Evolutionary conservation across 35 echinoderm and acorn worm genomes (phyloP).

Genomic region (Heliocidaris erythrogramma): DNA sequence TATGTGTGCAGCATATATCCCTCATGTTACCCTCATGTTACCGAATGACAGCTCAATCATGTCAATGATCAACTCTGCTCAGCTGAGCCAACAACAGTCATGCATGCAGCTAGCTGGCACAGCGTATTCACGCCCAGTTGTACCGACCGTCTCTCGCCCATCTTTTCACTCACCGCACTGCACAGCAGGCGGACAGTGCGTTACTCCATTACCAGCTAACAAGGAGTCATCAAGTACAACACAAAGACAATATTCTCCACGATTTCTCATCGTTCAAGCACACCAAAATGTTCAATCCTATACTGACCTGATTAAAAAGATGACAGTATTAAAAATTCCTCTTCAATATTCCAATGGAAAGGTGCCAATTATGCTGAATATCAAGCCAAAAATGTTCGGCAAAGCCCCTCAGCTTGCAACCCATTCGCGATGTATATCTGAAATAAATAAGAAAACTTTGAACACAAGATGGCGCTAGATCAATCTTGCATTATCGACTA

Average conservation of each 20-base stretch:
- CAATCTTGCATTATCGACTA: background rate
- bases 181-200: background rate
- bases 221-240: background rate
- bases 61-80: no score
- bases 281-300: background rate
- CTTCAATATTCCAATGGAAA: slow-evolving; percentile 11
- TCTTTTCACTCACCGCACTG: background rate
- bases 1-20: no score
- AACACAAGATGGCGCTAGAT: slow-evolving; percentile 6
- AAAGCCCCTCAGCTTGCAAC: background rate
- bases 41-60: no score
- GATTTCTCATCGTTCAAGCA: background rate
- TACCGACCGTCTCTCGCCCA: background rate
- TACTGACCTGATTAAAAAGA: background rate
- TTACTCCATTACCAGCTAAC: background rate
- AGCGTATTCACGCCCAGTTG: background rate
- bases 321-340: background rate
- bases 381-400: background rate
- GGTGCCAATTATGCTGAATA: background rate
- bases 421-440: background rate
- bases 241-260: background rate
- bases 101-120: no score
- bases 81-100: no score
- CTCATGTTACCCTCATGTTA: no score
- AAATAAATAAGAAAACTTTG: background rate